These are phyloP conservation scores for Amphiprion ocellaris DNA, from an alignment of 2,113 vertebrate species.

Conservation along the genomic window DNA sequence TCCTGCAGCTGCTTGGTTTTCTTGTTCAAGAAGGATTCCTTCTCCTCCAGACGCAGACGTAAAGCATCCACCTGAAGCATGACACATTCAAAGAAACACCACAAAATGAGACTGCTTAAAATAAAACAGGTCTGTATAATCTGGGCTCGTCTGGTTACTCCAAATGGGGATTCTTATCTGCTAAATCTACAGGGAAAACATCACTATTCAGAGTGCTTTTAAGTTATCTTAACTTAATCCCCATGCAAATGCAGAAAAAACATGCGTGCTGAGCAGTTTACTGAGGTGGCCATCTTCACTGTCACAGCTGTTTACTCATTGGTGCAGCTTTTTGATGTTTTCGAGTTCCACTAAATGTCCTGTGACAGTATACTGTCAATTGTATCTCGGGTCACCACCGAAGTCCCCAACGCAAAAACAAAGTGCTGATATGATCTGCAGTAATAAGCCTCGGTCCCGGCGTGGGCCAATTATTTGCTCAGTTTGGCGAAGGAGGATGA, in stretches of 20 bases:
- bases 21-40: slow-evolving; percentile 98
- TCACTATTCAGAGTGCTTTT: background rate
- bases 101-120: too few species aligned
- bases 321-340: slow-evolving; percentile 20
- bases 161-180: background rate
- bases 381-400: too few species aligned
- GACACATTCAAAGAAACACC: background rate
- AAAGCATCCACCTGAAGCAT: slow-evolving; percentile 93
- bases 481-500: slow-evolving; percentile 12
- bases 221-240: slow-evolving; percentile 10
- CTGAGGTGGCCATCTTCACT: background rate
- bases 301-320: slow-evolving; percentile 10
- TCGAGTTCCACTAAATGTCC: background rate
- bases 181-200: background rate
- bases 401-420: slow-evolving; percentile 47
- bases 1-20: slow-evolving; percentile 99
- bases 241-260: background rate
- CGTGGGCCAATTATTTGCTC: slow-evolving; percentile 32
- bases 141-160: background rate
- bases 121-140: too few species aligned
- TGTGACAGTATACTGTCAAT: slow-evolving; percentile 6
- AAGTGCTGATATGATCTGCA: slow-evolving; percentile 36
- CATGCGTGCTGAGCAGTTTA: background rate
- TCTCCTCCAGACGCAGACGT: slow-evolving; percentile 96
- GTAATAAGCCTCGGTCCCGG: slow-evolving; percentile 14